Evolutionary conservation across 2,888 invertebrate genomes (phyloP).

Genomic region (Ceratothoa steindachneri): DNA sequence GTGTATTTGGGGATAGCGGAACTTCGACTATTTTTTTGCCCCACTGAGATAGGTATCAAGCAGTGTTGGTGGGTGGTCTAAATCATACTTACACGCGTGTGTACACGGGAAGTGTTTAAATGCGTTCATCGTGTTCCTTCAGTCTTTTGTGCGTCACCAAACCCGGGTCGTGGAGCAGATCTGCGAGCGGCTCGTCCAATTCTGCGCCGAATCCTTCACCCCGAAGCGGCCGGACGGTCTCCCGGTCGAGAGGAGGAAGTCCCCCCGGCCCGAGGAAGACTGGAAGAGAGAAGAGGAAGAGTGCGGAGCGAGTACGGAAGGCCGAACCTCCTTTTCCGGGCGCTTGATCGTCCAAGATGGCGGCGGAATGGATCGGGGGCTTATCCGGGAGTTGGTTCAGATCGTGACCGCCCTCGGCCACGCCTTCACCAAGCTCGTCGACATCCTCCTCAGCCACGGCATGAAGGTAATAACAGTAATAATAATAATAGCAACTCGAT

Average conservation of each 20-base stretch:
- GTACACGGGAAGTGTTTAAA: too few relatives aligned
- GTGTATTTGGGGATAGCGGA: too few relatives aligned
- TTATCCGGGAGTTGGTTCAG: conserved; percentile 53
- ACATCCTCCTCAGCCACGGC: conserved; percentile 60
- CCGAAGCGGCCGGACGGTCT: not conserved
- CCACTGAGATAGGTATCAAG: too few relatives aligned
- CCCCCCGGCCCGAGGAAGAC: not conserved
- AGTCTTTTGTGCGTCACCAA: too few relatives aligned
- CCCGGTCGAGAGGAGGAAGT: not conserved
- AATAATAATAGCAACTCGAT: not conserved
- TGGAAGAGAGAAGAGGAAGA: not conserved
- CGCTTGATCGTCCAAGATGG: not conserved
- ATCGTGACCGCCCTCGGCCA: conserved; percentile 58
- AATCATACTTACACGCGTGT: too few relatives aligned
- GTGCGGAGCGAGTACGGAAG: not conserved
- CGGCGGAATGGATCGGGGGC: conserved; percentile 17
- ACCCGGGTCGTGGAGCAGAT: conserved; percentile 40
- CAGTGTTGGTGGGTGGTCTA: too few relatives aligned
- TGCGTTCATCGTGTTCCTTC: too few relatives aligned
- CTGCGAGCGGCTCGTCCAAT: conserved; percentile 31
- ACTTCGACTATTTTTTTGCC: too few relatives aligned
- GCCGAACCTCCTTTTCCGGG: not conserved
- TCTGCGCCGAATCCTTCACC: conserved; percentile 17
- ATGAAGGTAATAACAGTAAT: conserved; percentile 62
- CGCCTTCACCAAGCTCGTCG: conserved; percentile 61